A percentile compares a stretch with the other conserved stretches of the same genome.
These are phyloP conservation scores for Pseudonaja textilis DNA, from an alignment of 2,113 vertebrate genomes.

Conservation along the genomic window DNA sequence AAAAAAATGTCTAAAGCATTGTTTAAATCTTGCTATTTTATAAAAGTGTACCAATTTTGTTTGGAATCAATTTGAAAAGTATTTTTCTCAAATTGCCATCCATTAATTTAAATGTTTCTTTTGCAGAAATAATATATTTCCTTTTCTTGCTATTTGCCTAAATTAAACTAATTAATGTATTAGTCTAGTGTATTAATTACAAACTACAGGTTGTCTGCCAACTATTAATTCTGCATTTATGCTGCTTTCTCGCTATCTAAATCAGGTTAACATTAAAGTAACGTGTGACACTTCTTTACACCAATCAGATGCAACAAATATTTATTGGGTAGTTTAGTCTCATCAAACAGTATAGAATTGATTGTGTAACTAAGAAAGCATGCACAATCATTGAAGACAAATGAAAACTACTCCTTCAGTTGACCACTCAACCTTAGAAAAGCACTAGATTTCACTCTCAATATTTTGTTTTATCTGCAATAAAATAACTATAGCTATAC, in stretches of 20 bases:
- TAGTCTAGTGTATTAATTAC: not conserved
- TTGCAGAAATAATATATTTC: constrained; percentile 47
- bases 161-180: constrained; percentile 51
- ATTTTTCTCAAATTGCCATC: constrained; percentile 54
- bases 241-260: not conserved
- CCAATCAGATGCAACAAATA: not conserved
- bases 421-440: not conserved
- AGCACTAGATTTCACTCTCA: not conserved
- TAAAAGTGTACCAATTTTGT: constrained; percentile 60
- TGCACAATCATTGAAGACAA: not conserved
- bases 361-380: not conserved
- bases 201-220: not conserved
- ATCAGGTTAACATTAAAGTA: not conserved
- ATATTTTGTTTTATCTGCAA: not conserved
- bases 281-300: not conserved
- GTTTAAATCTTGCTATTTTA: constrained; percentile 68
- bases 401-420: not conserved
- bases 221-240: not conserved
- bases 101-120: constrained; percentile 60
- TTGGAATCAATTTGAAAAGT: constrained; percentile 60
- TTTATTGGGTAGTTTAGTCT: not conserved
- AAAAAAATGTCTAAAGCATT: constrained; percentile 82
- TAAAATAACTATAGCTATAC: not conserved
- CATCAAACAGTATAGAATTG: not conserved
- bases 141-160: constrained; percentile 58